Base-by-base conservation (phyloP, 2,888 invertebrate species). In the Zelleria hepariella region DNA sequence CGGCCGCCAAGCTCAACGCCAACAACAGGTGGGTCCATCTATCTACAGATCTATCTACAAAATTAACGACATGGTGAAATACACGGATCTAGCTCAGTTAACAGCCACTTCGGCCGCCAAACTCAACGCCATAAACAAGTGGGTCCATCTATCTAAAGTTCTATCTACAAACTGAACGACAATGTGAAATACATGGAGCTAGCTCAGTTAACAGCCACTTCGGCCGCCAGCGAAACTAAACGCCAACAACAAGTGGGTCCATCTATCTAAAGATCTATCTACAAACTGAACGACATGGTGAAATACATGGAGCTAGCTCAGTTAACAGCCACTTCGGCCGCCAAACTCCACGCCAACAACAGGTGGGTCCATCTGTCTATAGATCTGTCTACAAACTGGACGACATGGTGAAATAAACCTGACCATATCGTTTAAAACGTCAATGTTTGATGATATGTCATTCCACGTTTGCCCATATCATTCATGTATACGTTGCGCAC, bases 271-370 rank as follows among this genome's bases (percentile, higher is more conserved):
- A n/a, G n/a, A n/a, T n/a, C n/a, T n/a, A n/a, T n/a, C n/a, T n/a
- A 85, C 1, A 94, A 94, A 66, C 77, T 96, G 53, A 92, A 94
- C 51, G 95, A 96, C 72, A 86, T 96, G 67, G 85, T 91, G 52
- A 90, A 92, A 58, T 92, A 93, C 74, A 93, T 93, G 0, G 89
- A 91, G 15, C 80, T 90, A 18, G 92, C 94, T 0, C 88, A 92
- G 32, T 86, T 89, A 25, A 91, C 91, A 42, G 91, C 93, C 0
- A 81, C 79, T 18, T 88, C 88, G 21, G 94, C 93, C 0, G 90
- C 92, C 26, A 76, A 78, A 15, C 73, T 93, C 0, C 91, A 91
- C 61, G 75, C 73, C 2, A 90, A 90, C 52, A 92, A 91, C 67
- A 86, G 86, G 91, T 91, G 70, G 71, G n/a, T n/a, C n/a, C n/a